Percentiles rank a stretch among this genome's conserved stretches.
phyloP scores from a whole-genome alignment of 2,113 vertebrate species.

The Lophotis ruficrista region DNA sequence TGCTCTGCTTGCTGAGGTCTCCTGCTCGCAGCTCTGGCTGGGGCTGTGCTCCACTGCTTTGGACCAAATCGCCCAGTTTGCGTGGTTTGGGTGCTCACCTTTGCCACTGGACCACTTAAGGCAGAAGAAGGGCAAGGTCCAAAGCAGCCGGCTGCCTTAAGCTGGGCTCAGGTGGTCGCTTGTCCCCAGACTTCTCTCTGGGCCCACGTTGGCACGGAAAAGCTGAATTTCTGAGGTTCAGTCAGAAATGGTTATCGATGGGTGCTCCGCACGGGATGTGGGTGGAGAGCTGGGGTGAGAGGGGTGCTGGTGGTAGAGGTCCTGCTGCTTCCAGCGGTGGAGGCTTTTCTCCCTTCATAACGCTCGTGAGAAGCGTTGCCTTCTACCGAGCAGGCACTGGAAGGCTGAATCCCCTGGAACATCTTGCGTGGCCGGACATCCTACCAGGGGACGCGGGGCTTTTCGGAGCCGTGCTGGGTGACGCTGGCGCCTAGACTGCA shows the following conservation, averaged over 20 bases:
- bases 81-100: background rate
- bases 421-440: fast-evolving
- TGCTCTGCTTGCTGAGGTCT: background rate
- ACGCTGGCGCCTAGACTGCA: fast-evolving
- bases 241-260: background rate
- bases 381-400: fast-evolving
- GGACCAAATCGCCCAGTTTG: background rate
- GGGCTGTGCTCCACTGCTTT: background rate
- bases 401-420: background rate
- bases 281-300: background rate
- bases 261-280: background rate
- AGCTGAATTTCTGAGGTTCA: background rate
- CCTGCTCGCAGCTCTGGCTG: background rate
- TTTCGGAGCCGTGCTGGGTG: fast-evolving
- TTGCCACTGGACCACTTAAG: background rate
- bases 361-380: fast-evolving
- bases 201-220: no score
- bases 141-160: fast-evolving
- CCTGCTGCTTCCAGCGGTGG: background rate
- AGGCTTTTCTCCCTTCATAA: background rate
- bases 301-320: background rate
- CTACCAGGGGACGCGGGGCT: background rate
- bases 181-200: background rate
- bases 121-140: background rate
- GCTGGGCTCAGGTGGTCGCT: background rate